These are phyloP conservation scores for Metridium senile DNA, from an alignment of 92 coral and sea anemone species.

Conservation along the genomic window DNA sequence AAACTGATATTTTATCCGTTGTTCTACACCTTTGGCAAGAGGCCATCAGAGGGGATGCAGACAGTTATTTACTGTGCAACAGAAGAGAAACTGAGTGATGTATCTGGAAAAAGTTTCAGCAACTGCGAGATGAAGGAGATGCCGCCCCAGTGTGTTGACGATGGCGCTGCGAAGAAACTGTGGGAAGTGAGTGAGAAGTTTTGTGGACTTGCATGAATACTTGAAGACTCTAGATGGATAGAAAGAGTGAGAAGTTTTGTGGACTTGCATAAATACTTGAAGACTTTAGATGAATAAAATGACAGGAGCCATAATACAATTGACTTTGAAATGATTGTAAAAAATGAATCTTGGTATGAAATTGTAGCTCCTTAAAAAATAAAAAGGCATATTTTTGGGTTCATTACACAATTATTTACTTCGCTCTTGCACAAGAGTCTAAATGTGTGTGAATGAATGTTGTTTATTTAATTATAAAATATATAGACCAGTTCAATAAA, in stretches of 20 bases:
- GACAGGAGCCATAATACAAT: background rate
- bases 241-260: no score
- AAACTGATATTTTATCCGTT: slow-evolving; percentile 72
- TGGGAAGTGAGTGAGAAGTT: slow-evolving; percentile 91
- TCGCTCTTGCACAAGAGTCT: no score
- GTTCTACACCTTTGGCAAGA: slow-evolving; percentile 69
- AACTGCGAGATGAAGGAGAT: slow-evolving; percentile 73
- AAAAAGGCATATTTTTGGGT: no score
- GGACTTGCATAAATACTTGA: slow-evolving; percentile 6
- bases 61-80: slow-evolving; percentile 92
- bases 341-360: no score
- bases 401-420: no score
- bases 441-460: no score
- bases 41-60: slow-evolving; percentile 92
- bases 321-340: no score
- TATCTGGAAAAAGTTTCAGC: slow-evolving; percentile 80
- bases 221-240: background rate
- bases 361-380: no score
- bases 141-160: slow-evolving; percentile 82
- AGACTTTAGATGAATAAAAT: background rate
- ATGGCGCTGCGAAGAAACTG: slow-evolving; percentile 86
- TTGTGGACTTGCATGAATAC: slow-evolving; percentile 26
- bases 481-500: no score
- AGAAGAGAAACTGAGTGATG: slow-evolving; percentile 56
- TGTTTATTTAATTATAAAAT: no score